Percentiles rank a stretch among this genome's conserved stretches.
Conservation (phyloP, 2,113 vertebrate genomes). For the Pipa parva region DNA sequence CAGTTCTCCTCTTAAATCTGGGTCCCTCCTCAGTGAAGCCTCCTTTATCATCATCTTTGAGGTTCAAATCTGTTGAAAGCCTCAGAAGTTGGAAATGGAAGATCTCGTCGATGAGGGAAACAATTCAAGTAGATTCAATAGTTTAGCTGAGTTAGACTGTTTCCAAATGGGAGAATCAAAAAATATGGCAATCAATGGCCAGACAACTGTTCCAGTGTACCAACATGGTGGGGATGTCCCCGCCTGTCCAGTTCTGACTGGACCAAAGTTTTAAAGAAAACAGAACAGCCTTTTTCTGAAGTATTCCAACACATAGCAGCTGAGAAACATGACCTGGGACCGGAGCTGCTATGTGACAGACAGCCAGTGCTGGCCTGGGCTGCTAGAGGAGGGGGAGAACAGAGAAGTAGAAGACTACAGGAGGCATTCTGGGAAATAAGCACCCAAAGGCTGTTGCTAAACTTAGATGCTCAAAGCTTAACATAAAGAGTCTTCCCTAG, state of each 20-base stretch:
- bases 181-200: slow-evolving; percentile 3
- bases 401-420: slow-evolving; percentile 41
- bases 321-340: slow-evolving; percentile 83
- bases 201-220: neutral
- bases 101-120: slow-evolving; percentile 47
- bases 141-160: slow-evolving; percentile 7
- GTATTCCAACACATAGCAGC: slow-evolving; percentile 20
- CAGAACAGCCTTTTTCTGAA: slow-evolving; percentile 34
- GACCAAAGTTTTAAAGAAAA: slow-evolving; percentile 30
- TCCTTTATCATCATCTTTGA: slow-evolving; percentile 98
- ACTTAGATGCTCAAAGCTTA: slow-evolving; percentile 77
- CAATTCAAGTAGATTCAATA: slow-evolving; percentile 43
- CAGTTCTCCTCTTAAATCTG: slow-evolving; percentile 93
- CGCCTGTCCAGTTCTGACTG: slow-evolving; percentile 6
- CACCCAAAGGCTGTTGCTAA: slow-evolving; percentile 64
- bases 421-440: slow-evolving; percentile 71
- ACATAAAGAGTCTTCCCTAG: slow-evolving; percentile 67
- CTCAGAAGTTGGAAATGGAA: neutral
- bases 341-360: slow-evolving; percentile 69
- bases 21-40: slow-evolving; percentile 88
- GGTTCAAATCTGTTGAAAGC: slow-evolving; percentile 45
- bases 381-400: slow-evolving; percentile 57
- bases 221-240: slow-evolving; percentile 23
- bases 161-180: neutral
- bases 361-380: slow-evolving; percentile 73